These are phyloP conservation scores for Eumeta japonica DNA, from an alignment of 1,140 invertebrate species.

Conservation along the genomic window DNA sequence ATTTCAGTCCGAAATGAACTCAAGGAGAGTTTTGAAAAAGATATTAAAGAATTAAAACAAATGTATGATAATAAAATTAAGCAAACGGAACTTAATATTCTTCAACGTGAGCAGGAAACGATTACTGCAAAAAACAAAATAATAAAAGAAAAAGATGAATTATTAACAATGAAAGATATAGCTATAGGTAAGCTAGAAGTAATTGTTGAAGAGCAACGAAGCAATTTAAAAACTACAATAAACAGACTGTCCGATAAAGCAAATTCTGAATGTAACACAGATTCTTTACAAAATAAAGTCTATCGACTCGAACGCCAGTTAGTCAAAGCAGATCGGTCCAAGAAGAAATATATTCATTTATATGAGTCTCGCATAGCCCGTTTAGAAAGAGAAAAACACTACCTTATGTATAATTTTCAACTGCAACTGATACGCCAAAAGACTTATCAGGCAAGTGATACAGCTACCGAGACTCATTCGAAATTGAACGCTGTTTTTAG, in stretches of 20 bases:
- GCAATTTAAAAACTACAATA: constrained; percentile 19
- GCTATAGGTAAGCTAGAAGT: constrained; percentile 24
- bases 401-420: constrained; percentile 34
- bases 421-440: constrained; percentile 36
- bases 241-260: constrained; percentile 25
- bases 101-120: constrained; percentile 16
- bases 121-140: neutral
- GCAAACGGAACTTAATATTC: constrained; percentile 15
- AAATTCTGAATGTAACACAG: constrained; percentile 12
- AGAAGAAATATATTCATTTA: constrained; percentile 23
- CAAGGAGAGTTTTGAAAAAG: constrained; percentile 25
- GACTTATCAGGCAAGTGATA: constrained; percentile 28
- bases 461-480: constrained; percentile 31
- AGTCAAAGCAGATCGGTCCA: constrained; percentile 29
- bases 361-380: constrained; percentile 34
- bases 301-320: constrained; percentile 31
- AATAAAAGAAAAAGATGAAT: too few species aligned
- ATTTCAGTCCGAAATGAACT: constrained; percentile 18
- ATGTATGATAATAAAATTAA: constrained; percentile 21
- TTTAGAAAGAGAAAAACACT: constrained; percentile 34
- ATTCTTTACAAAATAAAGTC: constrained; percentile 19
- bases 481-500: constrained; percentile 28
- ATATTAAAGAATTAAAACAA: constrained; percentile 21
- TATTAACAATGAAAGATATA: too few species aligned
- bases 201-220: constrained; percentile 25